These are phyloP conservation scores for Periplaneta americana DNA, from an alignment of 1,140 invertebrate genomes.

Conservation along the genomic window DNA sequence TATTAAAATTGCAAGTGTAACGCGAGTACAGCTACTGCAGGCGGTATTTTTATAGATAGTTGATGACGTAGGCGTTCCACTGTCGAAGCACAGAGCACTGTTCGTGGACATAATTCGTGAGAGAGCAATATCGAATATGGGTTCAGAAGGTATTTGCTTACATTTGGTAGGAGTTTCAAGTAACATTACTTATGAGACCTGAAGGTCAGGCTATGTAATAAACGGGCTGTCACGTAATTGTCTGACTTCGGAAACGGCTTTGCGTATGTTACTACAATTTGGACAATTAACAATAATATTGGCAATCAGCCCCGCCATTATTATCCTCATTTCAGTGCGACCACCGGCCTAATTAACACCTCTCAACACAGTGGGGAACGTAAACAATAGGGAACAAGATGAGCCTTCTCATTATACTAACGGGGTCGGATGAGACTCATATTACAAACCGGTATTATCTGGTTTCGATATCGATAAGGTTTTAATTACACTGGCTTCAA, in stretches of 20 bases:
- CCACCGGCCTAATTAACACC: neutral
- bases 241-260: neutral
- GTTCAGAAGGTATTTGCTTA: too few relatives aligned
- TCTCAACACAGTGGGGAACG: neutral
- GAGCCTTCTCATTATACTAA: neutral
- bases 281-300: neutral
- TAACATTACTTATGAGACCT: neutral
- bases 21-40: too few relatives aligned
- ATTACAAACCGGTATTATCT: neutral
- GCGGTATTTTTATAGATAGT: too few relatives aligned
- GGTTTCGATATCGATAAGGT: neutral
- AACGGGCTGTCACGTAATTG: neutral
- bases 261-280: neutral
- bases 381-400: neutral
- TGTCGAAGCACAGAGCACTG: too few relatives aligned
- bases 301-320: neutral
- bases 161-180: neutral
- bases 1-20: too few relatives aligned
- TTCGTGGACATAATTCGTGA: too few relatives aligned
- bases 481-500: neutral
- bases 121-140: too few relatives aligned
- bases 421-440: neutral
- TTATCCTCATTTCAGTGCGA: neutral
- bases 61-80: too few relatives aligned
- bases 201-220: neutral